Conservation (phyloP, 2,888 invertebrate genomes). For the Graphium colonna region DNA sequence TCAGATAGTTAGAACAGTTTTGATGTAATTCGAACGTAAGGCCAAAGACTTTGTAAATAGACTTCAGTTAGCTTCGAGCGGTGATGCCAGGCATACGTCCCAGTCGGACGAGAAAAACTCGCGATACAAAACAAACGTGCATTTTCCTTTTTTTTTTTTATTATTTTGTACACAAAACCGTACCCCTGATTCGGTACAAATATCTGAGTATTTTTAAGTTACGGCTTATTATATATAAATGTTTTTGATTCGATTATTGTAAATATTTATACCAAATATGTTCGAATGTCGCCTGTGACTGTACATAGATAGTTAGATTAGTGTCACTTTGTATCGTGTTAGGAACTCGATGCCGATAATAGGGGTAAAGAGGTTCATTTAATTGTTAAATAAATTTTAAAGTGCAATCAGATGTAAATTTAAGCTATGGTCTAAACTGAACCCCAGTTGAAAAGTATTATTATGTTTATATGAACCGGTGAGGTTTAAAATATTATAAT, state of each 20-base stretch:
- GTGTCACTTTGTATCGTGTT: conserved; percentile 42
- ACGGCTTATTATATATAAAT: conserved; percentile 43
- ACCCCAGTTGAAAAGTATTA: conserved; percentile 79
- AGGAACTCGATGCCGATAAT: conserved; percentile 53
- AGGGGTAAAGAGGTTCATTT: conserved; percentile 54
- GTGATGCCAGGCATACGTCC: conserved; percentile 47
- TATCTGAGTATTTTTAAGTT: conserved; percentile 69
- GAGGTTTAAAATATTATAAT: conserved; percentile 78
- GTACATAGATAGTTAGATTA: conserved; percentile 65
- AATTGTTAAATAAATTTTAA: conserved; percentile 69
- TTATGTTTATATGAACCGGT: conserved; percentile 77
- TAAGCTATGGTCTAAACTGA: conserved; percentile 65
- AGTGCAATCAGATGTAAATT: conserved; percentile 77
- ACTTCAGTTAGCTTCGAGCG: conserved; percentile 43
- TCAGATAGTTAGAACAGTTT: conserved; percentile 48
- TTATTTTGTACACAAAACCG: conserved; percentile 42
- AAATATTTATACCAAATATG: conserved; percentile 78
- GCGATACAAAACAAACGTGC: conserved; percentile 69
- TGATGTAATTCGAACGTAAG: conserved; percentile 64
- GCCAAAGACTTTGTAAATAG: conserved; percentile 78
- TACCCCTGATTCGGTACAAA: conserved; percentile 71
- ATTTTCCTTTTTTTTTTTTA: conserved; percentile 71
- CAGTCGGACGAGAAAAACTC: conserved; percentile 49
- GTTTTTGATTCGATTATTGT: conserved; percentile 59
- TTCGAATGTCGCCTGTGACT: conserved; percentile 53